Conservation (phyloP, 2,113 vertebrate genomes). For the Hymenochirus boettgeri region DNA sequence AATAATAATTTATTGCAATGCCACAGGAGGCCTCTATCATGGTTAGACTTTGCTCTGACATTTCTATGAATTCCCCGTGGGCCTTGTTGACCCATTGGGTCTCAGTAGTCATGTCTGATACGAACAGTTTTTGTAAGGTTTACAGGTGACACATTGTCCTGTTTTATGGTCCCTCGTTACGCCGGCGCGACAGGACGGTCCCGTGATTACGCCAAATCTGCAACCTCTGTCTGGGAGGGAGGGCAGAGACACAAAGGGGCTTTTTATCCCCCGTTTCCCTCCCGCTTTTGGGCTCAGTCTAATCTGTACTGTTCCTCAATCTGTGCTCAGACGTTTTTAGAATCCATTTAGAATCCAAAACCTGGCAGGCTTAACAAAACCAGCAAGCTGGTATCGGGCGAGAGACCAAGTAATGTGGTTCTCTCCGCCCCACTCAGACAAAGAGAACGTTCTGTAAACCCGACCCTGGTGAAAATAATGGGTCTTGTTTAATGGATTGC, state of each 20-base stretch:
- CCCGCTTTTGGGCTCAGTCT: constrained; percentile 6
- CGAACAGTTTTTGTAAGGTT: too few relatives aligned
- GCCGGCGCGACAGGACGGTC: too few relatives aligned
- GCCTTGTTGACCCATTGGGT: too few relatives aligned
- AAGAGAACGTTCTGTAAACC: constrained; percentile 27
- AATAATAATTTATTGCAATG: too few relatives aligned
- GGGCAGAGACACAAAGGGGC: constrained; percentile 17
- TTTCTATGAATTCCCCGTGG: too few relatives aligned
- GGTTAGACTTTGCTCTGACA: too few relatives aligned
- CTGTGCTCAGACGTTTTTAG: constrained; percentile 32
- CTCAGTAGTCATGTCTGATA: too few relatives aligned
- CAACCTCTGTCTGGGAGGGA: constrained; percentile 29
- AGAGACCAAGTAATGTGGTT: constrained; percentile 17
- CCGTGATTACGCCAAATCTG: too few relatives aligned
- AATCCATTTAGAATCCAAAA: constrained; percentile 25
- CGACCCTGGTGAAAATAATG: not conserved
- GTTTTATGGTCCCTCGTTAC: too few relatives aligned
- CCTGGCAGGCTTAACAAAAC: constrained; percentile 33
- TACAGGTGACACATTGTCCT: too few relatives aligned
- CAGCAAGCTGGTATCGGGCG: constrained; percentile 26
- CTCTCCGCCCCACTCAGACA: constrained; percentile 34
- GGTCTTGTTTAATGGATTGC: too few relatives aligned
- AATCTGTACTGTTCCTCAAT: constrained; percentile 28
- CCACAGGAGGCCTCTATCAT: too few relatives aligned
- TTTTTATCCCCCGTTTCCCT: not conserved